A percentile compares a stretch with the other conserved stretches of the same genome.
Conservation (phyloP, 1,140 invertebrate species). For the Luehdorfia chinensis region DNA sequence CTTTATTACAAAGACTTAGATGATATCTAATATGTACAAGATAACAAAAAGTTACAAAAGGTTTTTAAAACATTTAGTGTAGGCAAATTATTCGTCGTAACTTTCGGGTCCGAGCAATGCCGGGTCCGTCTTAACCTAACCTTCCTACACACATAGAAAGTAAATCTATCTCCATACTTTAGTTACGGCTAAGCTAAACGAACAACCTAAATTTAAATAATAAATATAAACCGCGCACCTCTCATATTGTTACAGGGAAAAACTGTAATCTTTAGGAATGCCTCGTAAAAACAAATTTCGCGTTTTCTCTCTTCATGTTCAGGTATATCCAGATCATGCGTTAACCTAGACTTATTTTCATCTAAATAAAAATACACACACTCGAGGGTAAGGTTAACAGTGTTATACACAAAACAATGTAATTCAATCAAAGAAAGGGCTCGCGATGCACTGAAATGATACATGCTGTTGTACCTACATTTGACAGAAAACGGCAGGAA, state of each 20-base stretch:
- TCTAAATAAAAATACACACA: background rate
- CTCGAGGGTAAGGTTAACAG: no score
- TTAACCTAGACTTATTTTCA: slow-evolving; percentile 1
- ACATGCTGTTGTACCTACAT: no score
- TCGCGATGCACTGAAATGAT: no score
- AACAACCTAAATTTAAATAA: slow-evolving; percentile 51
- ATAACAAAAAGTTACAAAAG: slow-evolving; percentile 53
- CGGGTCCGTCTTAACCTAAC: slow-evolving; percentile 1
- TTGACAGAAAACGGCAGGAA: no score
- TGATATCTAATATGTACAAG: slow-evolving; percentile 59
- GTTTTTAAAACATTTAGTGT: slow-evolving; percentile 19
- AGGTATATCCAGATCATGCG: slow-evolving; percentile 1
- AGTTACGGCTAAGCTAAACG: slow-evolving; percentile 34
- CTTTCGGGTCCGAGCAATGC: slow-evolving; percentile 15
- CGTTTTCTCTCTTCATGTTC: background rate
- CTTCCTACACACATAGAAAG: slow-evolving; percentile 21
- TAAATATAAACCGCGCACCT: slow-evolving; percentile 54
- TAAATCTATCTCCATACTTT: slow-evolving; percentile 32
- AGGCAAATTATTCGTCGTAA: slow-evolving; percentile 17
- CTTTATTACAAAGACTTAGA: slow-evolving; percentile 63
- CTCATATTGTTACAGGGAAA: slow-evolving; percentile 34
- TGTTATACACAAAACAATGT: no score
- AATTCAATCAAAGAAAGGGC: no score
- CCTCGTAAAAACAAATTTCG: slow-evolving; percentile 17
- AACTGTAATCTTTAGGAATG: slow-evolving; percentile 44